These are phyloP conservation scores for Erinaceus europaeus DNA, from an alignment of 2,113 vertebrate species.

Conservation along the genomic window DNA sequence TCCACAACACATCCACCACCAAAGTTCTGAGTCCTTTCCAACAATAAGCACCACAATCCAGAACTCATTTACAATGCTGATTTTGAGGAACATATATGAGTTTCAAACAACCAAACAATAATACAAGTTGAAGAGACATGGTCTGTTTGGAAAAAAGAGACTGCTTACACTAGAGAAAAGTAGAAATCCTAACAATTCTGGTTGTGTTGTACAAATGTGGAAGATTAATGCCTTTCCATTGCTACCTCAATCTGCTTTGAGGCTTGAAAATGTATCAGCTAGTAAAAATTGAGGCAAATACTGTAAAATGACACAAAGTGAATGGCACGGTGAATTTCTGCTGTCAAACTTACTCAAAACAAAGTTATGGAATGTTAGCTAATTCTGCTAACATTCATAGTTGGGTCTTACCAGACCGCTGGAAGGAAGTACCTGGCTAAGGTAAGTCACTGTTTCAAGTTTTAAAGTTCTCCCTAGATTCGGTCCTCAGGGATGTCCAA, in stretches of 20 bases:
- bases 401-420: not conserved
- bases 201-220: not conserved
- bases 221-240: not conserved
- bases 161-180: not conserved
- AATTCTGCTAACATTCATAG: not conserved
- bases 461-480: not conserved
- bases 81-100: not conserved
- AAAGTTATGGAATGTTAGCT: not conserved
- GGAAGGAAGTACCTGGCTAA: not conserved
- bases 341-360: not conserved
- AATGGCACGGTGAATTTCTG: not conserved
- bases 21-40: too few species aligned
- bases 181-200: not conserved
- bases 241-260: not conserved
- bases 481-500: not conserved
- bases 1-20: too few species aligned
- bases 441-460: not conserved
- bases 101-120: not conserved
- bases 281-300: not conserved
- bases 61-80: not conserved
- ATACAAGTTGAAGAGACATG: not conserved
- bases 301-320: not conserved
- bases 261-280: not conserved
- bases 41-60: too few species aligned
- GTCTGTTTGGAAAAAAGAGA: constrained; percentile 13